phyloP scores from a whole-genome alignment of 2,888 invertebrate species.

The Ophion slaviceki region DNA sequence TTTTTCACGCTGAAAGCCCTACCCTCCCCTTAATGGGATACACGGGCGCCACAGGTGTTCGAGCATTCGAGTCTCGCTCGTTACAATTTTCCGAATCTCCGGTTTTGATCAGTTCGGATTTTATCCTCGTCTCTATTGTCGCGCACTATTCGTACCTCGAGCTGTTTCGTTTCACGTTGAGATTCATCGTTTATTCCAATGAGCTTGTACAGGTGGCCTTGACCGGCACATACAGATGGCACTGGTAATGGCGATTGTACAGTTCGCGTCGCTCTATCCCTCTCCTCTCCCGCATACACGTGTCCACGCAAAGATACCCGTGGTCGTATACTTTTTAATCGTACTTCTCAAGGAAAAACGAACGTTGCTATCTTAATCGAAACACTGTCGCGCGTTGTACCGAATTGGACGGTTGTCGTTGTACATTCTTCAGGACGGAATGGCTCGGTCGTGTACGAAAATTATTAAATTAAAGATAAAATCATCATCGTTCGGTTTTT shows the following conservation, averaged over 20 bases:
- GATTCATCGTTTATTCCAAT: slow-evolving; percentile 4
- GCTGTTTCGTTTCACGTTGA: no score
- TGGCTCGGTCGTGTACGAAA: not conserved
- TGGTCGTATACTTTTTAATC: no score
- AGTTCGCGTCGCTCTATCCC: not conserved
- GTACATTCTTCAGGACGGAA: not conserved
- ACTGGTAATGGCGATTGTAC: slow-evolving; percentile 48
- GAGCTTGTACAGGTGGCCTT: slow-evolving; percentile 51
- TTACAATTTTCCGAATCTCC: no score
- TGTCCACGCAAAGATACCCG: not conserved
- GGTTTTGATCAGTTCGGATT: no score
- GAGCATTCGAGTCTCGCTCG: no score
- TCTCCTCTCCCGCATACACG: not conserved
- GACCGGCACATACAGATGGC: slow-evolving; percentile 43
- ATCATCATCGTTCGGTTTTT: no score
- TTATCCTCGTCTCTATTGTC: not conserved
- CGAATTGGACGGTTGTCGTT: slow-evolving; percentile 70
- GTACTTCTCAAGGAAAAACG: not conserved
- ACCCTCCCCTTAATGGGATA: no score
- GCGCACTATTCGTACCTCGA: no score
- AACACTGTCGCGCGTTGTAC: slow-evolving; percentile 66
- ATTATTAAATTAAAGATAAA: not conserved
- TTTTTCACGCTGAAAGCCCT: no score
- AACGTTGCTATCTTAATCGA: slow-evolving; percentile 53
- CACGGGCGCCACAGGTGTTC: no score